A percentile compares a stretch with the other conserved stretches of the same genome.
Conservation (phyloP, 2,888 invertebrate genomes). For the Myathropa florea region DNA sequence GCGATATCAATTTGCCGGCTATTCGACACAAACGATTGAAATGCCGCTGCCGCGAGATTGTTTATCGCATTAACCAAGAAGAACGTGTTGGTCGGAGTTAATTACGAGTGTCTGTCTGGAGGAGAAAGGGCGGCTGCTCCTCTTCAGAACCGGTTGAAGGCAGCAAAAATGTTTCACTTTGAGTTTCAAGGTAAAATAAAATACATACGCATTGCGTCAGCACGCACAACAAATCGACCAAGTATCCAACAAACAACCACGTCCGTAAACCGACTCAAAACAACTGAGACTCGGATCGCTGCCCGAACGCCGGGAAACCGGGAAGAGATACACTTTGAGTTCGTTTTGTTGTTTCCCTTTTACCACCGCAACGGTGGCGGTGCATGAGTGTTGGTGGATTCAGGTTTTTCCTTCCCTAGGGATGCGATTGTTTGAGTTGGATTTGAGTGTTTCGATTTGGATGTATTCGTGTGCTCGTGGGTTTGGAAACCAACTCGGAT, state of each 20-base stretch:
- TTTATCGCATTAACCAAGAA: not conserved
- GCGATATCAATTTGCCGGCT: conserved; percentile 23
- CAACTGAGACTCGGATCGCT: conserved; percentile 52
- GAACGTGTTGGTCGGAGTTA: conserved; percentile 6
- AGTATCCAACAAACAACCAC: conserved; percentile 28
- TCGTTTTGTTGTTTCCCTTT: not conserved
- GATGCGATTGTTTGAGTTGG: conserved; percentile 23
- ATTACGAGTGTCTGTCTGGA: not conserved
- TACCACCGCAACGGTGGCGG: not conserved
- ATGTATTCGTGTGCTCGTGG: not conserved
- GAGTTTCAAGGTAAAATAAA: conserved; percentile 1
- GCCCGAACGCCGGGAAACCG: conserved; percentile 13
- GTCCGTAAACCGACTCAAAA: conserved; percentile 65
- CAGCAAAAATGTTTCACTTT: not conserved
- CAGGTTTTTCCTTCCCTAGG: conserved; percentile 18
- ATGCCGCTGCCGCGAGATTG: conserved; percentile 1
- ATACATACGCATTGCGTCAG: conserved; percentile 1
- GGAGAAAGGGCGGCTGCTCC: not conserved
- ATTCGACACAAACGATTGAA: not conserved
- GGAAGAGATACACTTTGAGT: conserved; percentile 46
- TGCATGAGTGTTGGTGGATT: not conserved
- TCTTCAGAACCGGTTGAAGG: conserved; percentile 13
- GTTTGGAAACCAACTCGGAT: not conserved
- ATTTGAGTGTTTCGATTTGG: no score
- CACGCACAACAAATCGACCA: not conserved